Evolutionary conservation across 2,888 invertebrate genomes (phyloP), one percentile per base, ranked within the genome.

Genomic region (Amaurobius ferox): DNA sequence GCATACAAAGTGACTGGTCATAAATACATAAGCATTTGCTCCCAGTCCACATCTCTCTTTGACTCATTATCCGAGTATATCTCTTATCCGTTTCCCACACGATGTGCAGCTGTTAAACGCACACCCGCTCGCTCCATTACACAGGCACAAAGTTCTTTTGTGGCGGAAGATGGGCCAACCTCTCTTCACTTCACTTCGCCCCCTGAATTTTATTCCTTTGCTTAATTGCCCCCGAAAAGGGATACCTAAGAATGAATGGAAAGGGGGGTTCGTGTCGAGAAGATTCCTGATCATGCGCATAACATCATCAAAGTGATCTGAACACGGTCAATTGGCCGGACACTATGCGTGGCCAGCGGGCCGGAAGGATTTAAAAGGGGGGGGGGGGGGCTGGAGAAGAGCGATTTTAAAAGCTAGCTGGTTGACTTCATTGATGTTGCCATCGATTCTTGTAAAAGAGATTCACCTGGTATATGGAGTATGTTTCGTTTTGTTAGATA

Each of bases 291-390:
- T 70, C 76, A 76, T 62, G 73, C 68, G 79, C n/a, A 26, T 30
- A 19, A 78, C 68, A 67, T 74, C 79, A 86, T 86, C 86, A 79
- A 86, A 86, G 79, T 79, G 86, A 86, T 86, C 67, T 79, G 30
- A 64, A 44, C 68, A 86, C 64, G 86, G 86, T 86, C 86, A 86
- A 86, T 86, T 86, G 79, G 68, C 67, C 66, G 68, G 48, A 86
- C 72, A 66, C 73, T 73, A 61, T 74, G 64, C 39, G n/a, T n/a
- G 61, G 23, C 67, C 77, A 85, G 29, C 19, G 71, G 77, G 9
- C 66, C 55, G 83, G 83, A 85, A 85, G 83, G 83, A 71, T 85
- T 85, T 85, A 48, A 77, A 66, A 67, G 74, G 2, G 23, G 23
- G 11, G 23, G 55, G 16, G 9, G 44, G 2, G 16, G 16, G 16